phyloP scores from a whole-genome alignment of 92 coral and sea anemone species.

The Parazoanthus darwini region DNA sequence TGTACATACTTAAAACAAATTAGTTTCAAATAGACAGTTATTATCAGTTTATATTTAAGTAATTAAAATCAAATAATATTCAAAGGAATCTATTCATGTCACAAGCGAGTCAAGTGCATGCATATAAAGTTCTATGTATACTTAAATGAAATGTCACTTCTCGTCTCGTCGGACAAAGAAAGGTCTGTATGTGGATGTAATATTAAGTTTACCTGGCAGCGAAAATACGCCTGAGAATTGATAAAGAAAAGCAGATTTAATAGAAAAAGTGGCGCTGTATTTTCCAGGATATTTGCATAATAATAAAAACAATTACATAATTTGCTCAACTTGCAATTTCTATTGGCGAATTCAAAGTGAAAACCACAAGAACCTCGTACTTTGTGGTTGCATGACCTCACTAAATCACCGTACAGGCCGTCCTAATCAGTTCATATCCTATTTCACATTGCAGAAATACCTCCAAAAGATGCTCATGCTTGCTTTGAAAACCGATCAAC shows the following conservation, averaged over 20 bases:
- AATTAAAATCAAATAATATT: conserved; percentile 28
- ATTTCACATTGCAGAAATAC: conserved; percentile 35
- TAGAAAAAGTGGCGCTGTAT: no score
- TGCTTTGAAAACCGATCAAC: neutral
- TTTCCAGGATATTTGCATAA: neutral
- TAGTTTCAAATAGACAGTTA: conserved; percentile 4
- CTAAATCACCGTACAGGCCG: neutral
- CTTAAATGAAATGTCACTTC: conserved; percentile 8
- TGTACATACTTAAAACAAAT: neutral
- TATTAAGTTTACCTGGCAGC: conserved; percentile 7
- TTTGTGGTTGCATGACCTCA: conserved; percentile 33
- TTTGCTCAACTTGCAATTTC: neutral
- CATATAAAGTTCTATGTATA: neutral
- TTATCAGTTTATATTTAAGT: conserved; percentile 23
- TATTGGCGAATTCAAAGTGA: neutral
- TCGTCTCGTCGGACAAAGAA: conserved; percentile 26
- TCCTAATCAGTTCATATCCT: neutral
- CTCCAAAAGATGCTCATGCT: neutral
- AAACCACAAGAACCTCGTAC: neutral
- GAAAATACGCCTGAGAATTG: neutral
- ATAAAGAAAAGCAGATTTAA: neutral
- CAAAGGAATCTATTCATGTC: conserved; percentile 22
- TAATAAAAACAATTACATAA: neutral
- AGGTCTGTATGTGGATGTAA: neutral
- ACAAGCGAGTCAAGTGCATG: conserved; percentile 9